These are phyloP conservation scores for Diogma glabrata DNA, from an alignment of 2,888 invertebrate species.

Conservation along the genomic window DNA sequence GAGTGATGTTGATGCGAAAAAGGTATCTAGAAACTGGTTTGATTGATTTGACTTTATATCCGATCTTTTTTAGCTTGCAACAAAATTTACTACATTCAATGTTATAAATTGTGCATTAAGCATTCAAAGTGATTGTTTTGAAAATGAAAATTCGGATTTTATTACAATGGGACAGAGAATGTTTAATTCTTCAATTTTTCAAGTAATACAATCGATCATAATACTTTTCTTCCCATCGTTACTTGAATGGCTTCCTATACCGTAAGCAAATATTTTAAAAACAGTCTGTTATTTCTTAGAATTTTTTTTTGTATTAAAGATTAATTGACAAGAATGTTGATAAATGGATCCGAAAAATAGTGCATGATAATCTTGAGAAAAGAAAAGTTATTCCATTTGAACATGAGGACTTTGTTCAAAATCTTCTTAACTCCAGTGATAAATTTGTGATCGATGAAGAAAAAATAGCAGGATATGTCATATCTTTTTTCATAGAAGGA, in stretches of 20 bases:
- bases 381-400: constrained; percentile 33
- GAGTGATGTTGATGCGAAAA: background rate
- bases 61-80: too few species aligned
- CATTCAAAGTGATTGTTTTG: constrained; percentile 12
- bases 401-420: constrained; percentile 43
- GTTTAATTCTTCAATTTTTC: constrained; percentile 7
- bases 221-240: constrained; percentile 9
- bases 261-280: too few species aligned
- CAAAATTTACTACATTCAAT: constrained; percentile 12
- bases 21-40: too few species aligned
- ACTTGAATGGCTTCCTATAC: background rate
- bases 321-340: background rate
- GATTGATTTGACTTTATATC: too few species aligned
- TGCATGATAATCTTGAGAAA: constrained; percentile 36
- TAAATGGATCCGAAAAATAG: constrained; percentile 25
- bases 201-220: constrained; percentile 8
- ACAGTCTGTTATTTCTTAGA: too few species aligned
- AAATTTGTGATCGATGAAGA: constrained; percentile 33
- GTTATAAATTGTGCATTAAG: constrained; percentile 11
- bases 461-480: constrained; percentile 41
- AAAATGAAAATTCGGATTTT: constrained; percentile 13
- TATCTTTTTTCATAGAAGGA: constrained; percentile 47
- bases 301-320: too few species aligned
- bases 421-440: constrained; percentile 41
- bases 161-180: constrained; percentile 14